Percentiles rank a stretch among this genome's conserved stretches.
Evolutionary conservation across 2,113 vertebrate genomes (phyloP).

Genomic region (Indri indri): DNA sequence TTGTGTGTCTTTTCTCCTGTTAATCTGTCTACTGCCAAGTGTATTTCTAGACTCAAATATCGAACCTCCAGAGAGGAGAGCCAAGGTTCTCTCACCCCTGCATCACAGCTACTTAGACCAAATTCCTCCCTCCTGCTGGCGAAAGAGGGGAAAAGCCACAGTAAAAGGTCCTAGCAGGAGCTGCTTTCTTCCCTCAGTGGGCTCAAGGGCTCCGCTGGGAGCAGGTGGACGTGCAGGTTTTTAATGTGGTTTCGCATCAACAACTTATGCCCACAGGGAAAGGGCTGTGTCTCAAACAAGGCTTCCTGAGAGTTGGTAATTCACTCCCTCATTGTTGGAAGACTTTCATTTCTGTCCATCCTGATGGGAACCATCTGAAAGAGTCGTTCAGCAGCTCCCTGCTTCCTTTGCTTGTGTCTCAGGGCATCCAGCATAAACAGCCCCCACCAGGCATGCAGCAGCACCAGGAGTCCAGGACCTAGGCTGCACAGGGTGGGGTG

Average conservation of each 20-base stretch:
- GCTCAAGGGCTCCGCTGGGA: background rate
- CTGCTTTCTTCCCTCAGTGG: background rate
- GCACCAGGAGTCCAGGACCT: too few species aligned
- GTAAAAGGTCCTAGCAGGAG: background rate
- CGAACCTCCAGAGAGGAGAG: background rate
- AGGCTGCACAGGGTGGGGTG: rapidly evolving
- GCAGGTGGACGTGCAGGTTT: background rate
- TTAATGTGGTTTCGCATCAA: background rate
- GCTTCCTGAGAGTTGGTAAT: background rate
- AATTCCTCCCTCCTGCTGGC: background rate
- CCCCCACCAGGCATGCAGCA: background rate
- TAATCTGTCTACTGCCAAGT: background rate
- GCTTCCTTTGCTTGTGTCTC: background rate
- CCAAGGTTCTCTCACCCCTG: background rate
- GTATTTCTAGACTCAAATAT: background rate
- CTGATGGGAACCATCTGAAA: background rate
- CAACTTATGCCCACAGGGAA: background rate
- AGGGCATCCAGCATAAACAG: rapidly evolving
- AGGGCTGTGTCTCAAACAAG: background rate
- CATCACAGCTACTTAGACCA: background rate
- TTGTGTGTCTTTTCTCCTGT: background rate
- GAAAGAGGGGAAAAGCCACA: background rate
- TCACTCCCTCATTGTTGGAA: background rate
- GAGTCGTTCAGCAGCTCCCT: background rate
- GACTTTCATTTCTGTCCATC: background rate